phyloP scores from a whole-genome alignment of 2,113 vertebrate genomes.

The Gila orcuttii region DNA sequence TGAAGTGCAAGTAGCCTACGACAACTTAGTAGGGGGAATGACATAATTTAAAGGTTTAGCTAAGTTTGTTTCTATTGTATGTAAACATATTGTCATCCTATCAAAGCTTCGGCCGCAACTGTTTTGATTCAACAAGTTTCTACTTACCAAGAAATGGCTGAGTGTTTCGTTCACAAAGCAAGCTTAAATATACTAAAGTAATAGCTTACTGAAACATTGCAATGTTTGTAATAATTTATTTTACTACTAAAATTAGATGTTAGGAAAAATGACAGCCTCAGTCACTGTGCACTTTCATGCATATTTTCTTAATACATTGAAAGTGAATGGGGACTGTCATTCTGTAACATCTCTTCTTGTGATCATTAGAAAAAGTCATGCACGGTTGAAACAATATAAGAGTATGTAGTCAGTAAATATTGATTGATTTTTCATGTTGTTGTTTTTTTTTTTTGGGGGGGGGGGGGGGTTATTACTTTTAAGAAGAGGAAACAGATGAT shows the following conservation, averaged over 20 bases:
- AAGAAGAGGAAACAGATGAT: not conserved
- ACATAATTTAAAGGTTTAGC: not conserved
- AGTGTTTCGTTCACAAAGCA: not conserved
- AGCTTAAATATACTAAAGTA: not conserved
- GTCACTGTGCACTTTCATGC: not conserved
- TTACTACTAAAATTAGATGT: not conserved
- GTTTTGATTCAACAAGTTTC: not conserved
- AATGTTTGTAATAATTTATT: not conserved
- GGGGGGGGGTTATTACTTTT: not conserved
- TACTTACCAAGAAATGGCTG: not conserved
- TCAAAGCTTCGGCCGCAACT: not conserved
- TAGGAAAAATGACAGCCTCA: not conserved
- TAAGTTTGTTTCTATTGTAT: not conserved
- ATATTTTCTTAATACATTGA: not conserved
- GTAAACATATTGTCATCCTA: not conserved
- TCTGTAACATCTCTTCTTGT: not conserved
- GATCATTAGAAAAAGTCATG: not conserved
- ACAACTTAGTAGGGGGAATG: not conserved
- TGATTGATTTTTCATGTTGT: not conserved
- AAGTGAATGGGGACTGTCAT: not conserved
- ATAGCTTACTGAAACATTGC: not conserved
- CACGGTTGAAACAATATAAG: not conserved
- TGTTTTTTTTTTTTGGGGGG: too few species aligned
- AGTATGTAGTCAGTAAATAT: not conserved
- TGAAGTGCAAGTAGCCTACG: not conserved